Evolutionary conservation across 2,113 vertebrate genomes (phyloP), one percentile per base, ranked within the genome.

Genomic region (Protobothrops flavoviridis): DNA sequence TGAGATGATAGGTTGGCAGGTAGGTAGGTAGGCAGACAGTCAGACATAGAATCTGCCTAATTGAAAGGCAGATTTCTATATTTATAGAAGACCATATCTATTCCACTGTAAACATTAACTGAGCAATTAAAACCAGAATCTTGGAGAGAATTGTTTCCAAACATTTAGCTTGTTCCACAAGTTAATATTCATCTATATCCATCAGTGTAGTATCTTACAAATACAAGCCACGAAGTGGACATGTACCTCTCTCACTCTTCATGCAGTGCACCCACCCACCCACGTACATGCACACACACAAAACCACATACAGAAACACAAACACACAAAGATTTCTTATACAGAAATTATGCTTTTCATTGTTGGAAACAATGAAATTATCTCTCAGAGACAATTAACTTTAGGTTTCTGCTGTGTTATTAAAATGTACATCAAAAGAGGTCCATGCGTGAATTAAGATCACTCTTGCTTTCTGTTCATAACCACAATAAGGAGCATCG

Each of bases 351-450:
- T 57, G 12, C 39, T 57, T 9, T 48, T 91, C 17, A 50, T 50
- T 29, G 24, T 56, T 26, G 43, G 48, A 85, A 89, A 88, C 43
- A 86, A 52, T 81, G 74, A 81, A 43, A 43, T 81, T 81, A 81
- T 81, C 74, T 86, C 88, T 33, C 53, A 86, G 61, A 91, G 85
- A 87, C 93, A 85, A 93, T 0, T 93, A 87, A 9, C 59, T 90
- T 89, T 90, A 92, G 24, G 55, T 55, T 95, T 53, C 92, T 61
- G 15, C 89, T 88, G 96, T 86, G 57, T 6, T 1, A 15, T 90
- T 53, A 94, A 88, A 93, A 87, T 88, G 50, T 8, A 57, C 43
- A 90, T 88, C 92, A 88, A 61, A 94, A 92, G 92, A 91, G 95
- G 93, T 69, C 26, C 52, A 39, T 56, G 86, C 24, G 5, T 50